These are phyloP conservation scores for Cottoperca gobio DNA, from an alignment of 2,797 vertebrate species.

Conservation along the genomic window DNA sequence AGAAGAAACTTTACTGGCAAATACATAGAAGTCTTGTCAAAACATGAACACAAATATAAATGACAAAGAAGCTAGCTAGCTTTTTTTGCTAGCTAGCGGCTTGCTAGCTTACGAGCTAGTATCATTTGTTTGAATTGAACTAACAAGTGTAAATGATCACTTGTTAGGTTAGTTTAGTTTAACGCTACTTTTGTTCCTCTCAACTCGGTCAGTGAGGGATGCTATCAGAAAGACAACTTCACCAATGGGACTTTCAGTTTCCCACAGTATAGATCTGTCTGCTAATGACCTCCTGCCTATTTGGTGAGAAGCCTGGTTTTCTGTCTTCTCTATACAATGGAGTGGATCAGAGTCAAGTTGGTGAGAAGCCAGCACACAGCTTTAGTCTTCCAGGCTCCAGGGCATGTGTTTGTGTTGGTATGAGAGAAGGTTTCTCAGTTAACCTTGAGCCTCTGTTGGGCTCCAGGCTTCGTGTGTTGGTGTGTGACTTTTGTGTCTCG, in stretches of 20 bases:
- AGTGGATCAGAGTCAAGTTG: not conserved
- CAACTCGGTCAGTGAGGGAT: not conserved
- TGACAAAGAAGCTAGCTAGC: not conserved
- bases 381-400: conserved; percentile 2
- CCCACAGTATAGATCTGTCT: not conserved
- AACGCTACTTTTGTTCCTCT: not conserved
- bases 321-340: conserved; percentile 9
- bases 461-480: not conserved
- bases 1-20: not conserved
- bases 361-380: conserved; percentile 5
- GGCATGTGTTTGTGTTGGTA: conserved; percentile 18
- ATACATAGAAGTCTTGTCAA: not conserved
- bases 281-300: not conserved
- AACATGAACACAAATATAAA: not conserved
- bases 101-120: not conserved
- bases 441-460: conserved; percentile 25
- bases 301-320: conserved; percentile 31
- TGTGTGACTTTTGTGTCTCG: conserved; percentile 40
- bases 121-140: not conserved
- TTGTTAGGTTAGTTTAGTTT: conserved; percentile 1
- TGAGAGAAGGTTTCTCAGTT: conserved; percentile 28
- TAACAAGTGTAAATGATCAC: no score
- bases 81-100: not conserved
- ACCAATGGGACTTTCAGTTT: not conserved
- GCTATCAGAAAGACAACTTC: not conserved